Evolutionary conservation across 2,113 vertebrate species (phyloP).

Genomic region (Cebus imitator): DNA sequence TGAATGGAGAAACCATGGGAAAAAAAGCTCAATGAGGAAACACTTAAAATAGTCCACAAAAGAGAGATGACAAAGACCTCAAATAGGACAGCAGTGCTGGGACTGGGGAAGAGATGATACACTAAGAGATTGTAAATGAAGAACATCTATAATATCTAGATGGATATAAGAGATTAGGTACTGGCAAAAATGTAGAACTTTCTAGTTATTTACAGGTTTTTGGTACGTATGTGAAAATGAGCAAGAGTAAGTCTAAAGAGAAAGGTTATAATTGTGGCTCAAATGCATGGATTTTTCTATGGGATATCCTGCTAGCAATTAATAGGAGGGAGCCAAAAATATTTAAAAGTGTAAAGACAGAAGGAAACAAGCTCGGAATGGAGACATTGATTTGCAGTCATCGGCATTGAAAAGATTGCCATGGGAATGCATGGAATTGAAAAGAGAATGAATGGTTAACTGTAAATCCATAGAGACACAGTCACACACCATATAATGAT

Average conservation of each 20-base stretch:
- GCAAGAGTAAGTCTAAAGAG: neutral
- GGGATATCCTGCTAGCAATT: neutral
- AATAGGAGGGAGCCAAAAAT: neutral
- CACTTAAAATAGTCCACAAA: neutral
- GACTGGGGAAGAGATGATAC: neutral
- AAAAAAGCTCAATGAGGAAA: neutral
- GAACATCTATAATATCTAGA: neutral
- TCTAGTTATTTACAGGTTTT: neutral
- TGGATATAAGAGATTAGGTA: neutral
- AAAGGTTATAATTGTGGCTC: neutral
- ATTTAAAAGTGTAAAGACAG: neutral
- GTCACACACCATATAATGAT: neutral
- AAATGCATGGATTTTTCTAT: neutral
- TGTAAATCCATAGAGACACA: neutral
- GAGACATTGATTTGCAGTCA: neutral
- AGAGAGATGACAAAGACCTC: neutral
- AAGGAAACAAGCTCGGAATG: neutral
- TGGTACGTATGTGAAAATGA: neutral
- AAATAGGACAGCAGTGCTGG: neutral
- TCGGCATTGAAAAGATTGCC: neutral
- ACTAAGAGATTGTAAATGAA: neutral
- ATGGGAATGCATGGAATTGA: fast-evolving
- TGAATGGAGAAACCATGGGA: neutral
- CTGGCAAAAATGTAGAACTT: neutral
- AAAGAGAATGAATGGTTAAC: neutral